A percentile compares a stretch with the other conserved stretches of the same genome.
Conservation (phyloP, 2,113 vertebrate species). For the Prinia subflava region DNA sequence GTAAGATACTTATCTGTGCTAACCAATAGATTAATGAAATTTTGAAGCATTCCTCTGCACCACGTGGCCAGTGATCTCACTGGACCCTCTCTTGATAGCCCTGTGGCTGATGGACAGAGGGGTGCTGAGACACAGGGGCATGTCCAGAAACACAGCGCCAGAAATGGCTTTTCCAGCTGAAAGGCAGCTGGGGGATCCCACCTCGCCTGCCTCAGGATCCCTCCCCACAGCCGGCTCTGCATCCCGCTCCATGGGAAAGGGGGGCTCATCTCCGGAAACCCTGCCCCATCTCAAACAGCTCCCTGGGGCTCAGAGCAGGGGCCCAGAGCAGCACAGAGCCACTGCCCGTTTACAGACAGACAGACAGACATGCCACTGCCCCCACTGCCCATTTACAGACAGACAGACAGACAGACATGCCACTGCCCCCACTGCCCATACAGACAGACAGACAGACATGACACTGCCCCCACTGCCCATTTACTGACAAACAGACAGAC, state of each 20-base stretch:
- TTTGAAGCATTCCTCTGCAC: not conserved
- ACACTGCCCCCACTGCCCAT: too few relatives aligned
- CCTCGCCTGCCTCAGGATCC: too few relatives aligned
- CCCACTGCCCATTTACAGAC: too few relatives aligned
- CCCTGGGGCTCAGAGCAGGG: not conserved
- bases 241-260: not conserved
- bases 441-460: too few relatives aligned
- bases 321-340: not conserved
- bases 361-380: too few relatives aligned
- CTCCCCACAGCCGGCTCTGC: not conserved
- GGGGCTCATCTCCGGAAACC: not conserved
- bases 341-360: not conserved
- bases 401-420: not conserved
- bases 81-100: not conserved
- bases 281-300: not conserved
- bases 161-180: not conserved
- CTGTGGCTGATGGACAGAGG: not conserved
- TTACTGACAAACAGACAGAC: too few relatives aligned
- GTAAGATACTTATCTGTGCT: not conserved
- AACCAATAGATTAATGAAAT: not conserved
- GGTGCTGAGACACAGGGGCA: not conserved
- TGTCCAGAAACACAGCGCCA: not conserved
- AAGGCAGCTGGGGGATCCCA: too few relatives aligned
- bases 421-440: too few relatives aligned
- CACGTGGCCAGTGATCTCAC: not conserved